Conservation (phyloP, 2,888 invertebrate genomes). For the Minunthozetes semirufus region DNA sequence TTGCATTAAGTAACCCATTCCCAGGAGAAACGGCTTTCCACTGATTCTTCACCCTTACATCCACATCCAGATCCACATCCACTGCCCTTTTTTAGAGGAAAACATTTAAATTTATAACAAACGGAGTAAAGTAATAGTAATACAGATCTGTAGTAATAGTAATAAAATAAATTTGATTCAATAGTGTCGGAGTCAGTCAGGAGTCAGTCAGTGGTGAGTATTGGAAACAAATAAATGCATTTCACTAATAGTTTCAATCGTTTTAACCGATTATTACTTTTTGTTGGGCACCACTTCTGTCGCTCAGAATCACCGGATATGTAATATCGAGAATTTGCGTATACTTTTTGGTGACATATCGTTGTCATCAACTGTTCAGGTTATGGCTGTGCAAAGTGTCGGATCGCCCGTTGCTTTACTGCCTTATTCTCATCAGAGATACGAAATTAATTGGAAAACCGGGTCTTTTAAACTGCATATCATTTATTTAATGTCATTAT, state of each 20-base stretch:
- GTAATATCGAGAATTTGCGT: background rate
- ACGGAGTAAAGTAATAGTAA: too few species aligned
- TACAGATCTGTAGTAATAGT: too few species aligned
- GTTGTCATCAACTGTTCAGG: slow-evolving; percentile 7
- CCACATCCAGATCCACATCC: background rate
- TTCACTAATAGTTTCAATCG: slow-evolving; percentile 19
- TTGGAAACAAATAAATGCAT: slow-evolving; percentile 21
- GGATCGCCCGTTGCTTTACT: slow-evolving; percentile 2
- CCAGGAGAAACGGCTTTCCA: background rate
- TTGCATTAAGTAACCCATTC: slow-evolving; percentile 29
- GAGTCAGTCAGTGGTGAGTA: background rate
- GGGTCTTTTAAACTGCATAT: slow-evolving; percentile 26
- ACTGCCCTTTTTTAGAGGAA: background rate
- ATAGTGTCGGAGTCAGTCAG: background rate
- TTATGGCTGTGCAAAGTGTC: background rate
- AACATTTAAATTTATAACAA: slow-evolving; percentile 28
- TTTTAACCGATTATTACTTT: slow-evolving; percentile 8
- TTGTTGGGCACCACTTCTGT: background rate
- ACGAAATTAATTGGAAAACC: slow-evolving; percentile 23
- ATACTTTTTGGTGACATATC: background rate
- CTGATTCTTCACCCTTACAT: slow-evolving; percentile 28
- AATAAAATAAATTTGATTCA: slow-evolving; percentile 24
- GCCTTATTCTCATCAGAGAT: background rate
- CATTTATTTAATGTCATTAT: slow-evolving; percentile 32
- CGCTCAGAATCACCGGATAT: slow-evolving; percentile 5